Base-by-base conservation (phyloP, 2,888 invertebrate genomes). In the Hypena proboscidalis region DNA sequence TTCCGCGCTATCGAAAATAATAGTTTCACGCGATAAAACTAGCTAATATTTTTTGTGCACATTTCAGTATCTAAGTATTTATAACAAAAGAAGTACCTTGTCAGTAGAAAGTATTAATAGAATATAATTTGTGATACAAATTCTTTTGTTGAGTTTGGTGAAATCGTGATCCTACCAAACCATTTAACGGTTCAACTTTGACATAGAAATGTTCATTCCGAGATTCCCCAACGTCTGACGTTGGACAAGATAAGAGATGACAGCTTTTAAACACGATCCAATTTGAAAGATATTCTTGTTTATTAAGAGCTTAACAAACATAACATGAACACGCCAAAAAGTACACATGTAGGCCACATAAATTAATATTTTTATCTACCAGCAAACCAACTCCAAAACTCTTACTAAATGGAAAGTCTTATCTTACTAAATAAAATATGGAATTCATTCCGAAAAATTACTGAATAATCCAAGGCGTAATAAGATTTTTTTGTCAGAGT, bases 181-280 rank as follows among this genome's bases (percentile, higher is more conserved):
- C 60, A 70, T 58, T 78, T 85, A 86, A 86, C 87, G 86, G 87
- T 86, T 85, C 74, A 86, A 80, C 83, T 86, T 79, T 85, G 85
- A 83, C 85, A 84, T 63, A 83, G 74, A 83, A 82, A 77, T 59
- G 55, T 67, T 69, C 58, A 67, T 55, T 60, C 52, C 57, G 57
- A 65, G 27, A 60, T 55, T 54, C 52, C 45, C 26, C 44, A 54
- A 38, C 46, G 39, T 52, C 60, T 48, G 44, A 58, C 42, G 52
- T 37, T 42, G 23, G 5, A 14, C n/a, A 31, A 31, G 31, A 56
- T 42, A 42, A 33, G 47, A 37, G 31, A 17, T 5, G 9, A 40
- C 35, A 29, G n/a, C n/a, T n/a, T n/a, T n/a, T n/a, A n/a, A n/a
- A n/a, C n/a, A n/a, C n/a, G n/a, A n/a, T n/a, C n/a, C n/a, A n/a